phyloP scores from a whole-genome alignment of 2,888 invertebrate species.

The Chirona hameri region DNA sequence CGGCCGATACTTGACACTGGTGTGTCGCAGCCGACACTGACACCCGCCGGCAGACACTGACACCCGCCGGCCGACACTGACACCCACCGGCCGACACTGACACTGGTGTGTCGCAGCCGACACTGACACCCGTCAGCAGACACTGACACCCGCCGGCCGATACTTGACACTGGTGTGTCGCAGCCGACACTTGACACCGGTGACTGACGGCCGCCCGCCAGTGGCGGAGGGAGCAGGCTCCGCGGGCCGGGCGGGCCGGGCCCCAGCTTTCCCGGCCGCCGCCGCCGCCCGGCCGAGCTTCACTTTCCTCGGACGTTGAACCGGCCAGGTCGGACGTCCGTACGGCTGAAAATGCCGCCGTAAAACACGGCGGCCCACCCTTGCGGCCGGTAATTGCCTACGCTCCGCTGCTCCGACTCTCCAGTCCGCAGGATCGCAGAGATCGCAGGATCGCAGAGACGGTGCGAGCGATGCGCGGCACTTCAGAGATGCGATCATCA shows the following conservation, averaged over 20 bases:
- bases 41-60: too few relatives aligned
- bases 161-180: background rate
- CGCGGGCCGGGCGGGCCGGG: background rate
- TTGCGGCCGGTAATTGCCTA: background rate
- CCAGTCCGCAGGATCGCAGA: too few relatives aligned
- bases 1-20: too few relatives aligned
- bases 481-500: background rate
- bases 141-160: too few relatives aligned
- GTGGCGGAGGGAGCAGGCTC: background rate
- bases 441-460: background rate
- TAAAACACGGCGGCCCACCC: background rate
- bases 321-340: background rate
- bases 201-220: background rate
- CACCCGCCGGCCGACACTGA: too few relatives aligned
- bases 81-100: too few relatives aligned
- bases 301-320: conserved; percentile 26
- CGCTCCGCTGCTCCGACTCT: too few relatives aligned
- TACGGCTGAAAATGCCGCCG: conserved; percentile 9
- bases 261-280: conserved; percentile 1
- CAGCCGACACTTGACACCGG: background rate
- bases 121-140: too few relatives aligned
- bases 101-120: too few relatives aligned
- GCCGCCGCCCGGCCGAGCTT: background rate
- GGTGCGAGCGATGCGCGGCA: background rate
- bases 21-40: too few relatives aligned